phyloP scores from a whole-genome alignment of 2,888 invertebrate genomes.

The Euclidia mi region DNA sequence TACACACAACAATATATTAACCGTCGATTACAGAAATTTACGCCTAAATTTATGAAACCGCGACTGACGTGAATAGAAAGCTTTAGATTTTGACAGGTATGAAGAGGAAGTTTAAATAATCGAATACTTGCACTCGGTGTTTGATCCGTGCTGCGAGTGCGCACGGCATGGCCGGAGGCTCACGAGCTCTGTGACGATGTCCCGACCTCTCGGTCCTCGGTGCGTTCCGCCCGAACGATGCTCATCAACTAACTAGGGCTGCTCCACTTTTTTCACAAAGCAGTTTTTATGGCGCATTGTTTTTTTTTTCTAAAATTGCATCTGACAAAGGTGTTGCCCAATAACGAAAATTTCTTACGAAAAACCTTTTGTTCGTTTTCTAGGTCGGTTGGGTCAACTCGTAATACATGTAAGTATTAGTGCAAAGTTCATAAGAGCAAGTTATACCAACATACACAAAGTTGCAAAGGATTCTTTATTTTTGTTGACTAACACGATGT shows the following conservation, averaged over 20 bases:
- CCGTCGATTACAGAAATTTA: constrained; percentile 20
- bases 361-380: constrained; percentile 63
- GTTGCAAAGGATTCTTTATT: background rate
- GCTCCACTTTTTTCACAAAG: constrained; percentile 74
- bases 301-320: constrained; percentile 63
- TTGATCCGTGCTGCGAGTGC: constrained; percentile 76
- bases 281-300: constrained; percentile 84
- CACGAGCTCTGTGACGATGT: constrained; percentile 60
- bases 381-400: constrained; percentile 42
- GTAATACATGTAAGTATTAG: constrained; percentile 13
- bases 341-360: constrained; percentile 73
- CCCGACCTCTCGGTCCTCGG: constrained; percentile 55
- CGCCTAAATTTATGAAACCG: constrained; percentile 2
- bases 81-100: too few species aligned
- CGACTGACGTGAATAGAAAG: constrained; percentile 8
- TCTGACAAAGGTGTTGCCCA: constrained; percentile 60
- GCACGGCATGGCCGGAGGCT: constrained; percentile 84
- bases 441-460: constrained; percentile 3
- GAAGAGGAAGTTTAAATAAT: too few species aligned
- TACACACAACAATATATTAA: constrained; percentile 18
- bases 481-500: background rate
- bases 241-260: constrained; percentile 82
- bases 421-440: background rate
- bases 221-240: constrained; percentile 80
- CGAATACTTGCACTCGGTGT: constrained; percentile 85